phyloP scores from a whole-genome alignment of 1,140 invertebrate genomes.

The Drosophila busckii region DNA sequence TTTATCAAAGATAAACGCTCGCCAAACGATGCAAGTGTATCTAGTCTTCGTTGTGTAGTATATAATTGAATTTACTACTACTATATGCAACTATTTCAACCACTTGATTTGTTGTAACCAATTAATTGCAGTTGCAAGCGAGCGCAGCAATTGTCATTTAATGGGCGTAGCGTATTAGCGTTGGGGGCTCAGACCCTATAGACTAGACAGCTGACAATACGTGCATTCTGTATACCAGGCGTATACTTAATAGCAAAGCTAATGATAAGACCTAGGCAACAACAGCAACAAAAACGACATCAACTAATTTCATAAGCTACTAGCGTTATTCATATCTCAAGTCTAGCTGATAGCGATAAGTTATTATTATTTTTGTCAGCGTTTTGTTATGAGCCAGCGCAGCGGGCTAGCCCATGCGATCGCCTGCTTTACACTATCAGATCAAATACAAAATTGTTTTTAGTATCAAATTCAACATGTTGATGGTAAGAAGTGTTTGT shows the following conservation, averaged over 20 bases:
- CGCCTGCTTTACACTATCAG: too few species aligned
- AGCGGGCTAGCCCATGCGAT: slow-evolving; percentile 10
- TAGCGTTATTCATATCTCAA: slow-evolving; percentile 32
- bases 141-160: slow-evolving; percentile 6
- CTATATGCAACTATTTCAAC: too few species aligned
- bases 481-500: slow-evolving; percentile 52
- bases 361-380: slow-evolving; percentile 30
- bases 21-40: too few species aligned
- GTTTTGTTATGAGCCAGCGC: slow-evolving; percentile 2
- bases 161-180: slow-evolving; percentile 8
- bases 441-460: slow-evolving; percentile 6
- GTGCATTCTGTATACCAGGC: not conserved
- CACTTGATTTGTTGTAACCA: too few species aligned
- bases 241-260: slow-evolving; percentile 1
- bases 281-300: too few species aligned
- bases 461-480: slow-evolving; percentile 50
- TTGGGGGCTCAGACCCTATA: slow-evolving; percentile 1
- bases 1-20: too few species aligned
- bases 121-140: too few species aligned
- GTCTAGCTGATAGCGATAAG: slow-evolving; percentile 50
- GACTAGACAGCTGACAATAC: not conserved
- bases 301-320: slow-evolving; percentile 33
- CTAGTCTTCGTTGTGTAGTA: too few species aligned
- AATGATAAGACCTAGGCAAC: slow-evolving; percentile 14
- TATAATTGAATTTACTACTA: too few species aligned